phyloP scores from a whole-genome alignment of 2,888 invertebrate species.

The Tinea trinotella region DNA sequence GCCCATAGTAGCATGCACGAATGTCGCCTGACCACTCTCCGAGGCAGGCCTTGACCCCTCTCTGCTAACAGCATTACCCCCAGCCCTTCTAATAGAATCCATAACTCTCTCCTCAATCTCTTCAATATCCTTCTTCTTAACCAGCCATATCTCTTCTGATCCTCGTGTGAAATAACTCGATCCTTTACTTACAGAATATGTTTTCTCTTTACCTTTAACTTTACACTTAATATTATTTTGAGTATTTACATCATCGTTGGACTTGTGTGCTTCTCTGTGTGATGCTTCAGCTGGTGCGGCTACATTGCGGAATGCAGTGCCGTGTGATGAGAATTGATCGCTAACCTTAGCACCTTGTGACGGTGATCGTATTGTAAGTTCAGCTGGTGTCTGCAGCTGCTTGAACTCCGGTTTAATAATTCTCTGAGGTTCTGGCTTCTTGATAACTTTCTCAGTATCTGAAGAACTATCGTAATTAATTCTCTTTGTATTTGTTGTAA shows the following conservation, averaged over 20 bases:
- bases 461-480: neutral
- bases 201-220: slow-evolving; percentile 23
- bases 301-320: slow-evolving; percentile 65
- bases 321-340: slow-evolving; percentile 60
- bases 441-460: slow-evolving; percentile 33
- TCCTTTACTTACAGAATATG: slow-evolving; percentile 50
- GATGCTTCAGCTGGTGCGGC: slow-evolving; percentile 34
- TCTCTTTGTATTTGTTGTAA: slow-evolving; percentile 26
- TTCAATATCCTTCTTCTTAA: slow-evolving; percentile 66
- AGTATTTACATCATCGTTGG: slow-evolving; percentile 45
- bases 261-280: slow-evolving; percentile 27
- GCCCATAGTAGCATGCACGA: slow-evolving; percentile 47
- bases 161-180: slow-evolving; percentile 63
- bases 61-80: slow-evolving; percentile 42
- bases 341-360: slow-evolving; percentile 54
- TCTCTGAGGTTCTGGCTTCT: slow-evolving; percentile 53
- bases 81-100: slow-evolving; percentile 52
- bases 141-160: slow-evolving; percentile 64
- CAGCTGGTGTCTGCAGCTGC: slow-evolving; percentile 50
- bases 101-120: slow-evolving; percentile 62
- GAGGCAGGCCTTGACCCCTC: slow-evolving; percentile 43
- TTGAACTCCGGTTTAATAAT: slow-evolving; percentile 64
- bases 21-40: slow-evolving; percentile 41
- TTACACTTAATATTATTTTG: slow-evolving; percentile 51
- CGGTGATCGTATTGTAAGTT: slow-evolving; percentile 58